Percentiles rank a stretch among this genome's conserved stretches.
phyloP scores from a whole-genome alignment of 2,797 vertebrate species.

The Spinibarbus caldwelli region DNA sequence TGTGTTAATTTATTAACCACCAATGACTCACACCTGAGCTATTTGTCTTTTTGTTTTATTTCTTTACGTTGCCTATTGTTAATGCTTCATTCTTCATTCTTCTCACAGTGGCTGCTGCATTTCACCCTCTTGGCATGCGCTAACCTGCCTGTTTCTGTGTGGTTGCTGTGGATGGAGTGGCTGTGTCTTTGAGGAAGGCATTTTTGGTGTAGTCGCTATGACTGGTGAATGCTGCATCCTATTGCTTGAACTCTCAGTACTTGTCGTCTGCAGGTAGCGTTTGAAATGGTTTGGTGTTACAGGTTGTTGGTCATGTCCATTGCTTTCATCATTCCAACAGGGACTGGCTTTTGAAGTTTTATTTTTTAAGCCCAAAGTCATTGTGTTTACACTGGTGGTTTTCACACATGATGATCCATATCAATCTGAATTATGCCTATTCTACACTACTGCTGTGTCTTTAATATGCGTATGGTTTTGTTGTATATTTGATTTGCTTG shows the following conservation, averaged over 20 bases:
- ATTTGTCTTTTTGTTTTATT: background rate
- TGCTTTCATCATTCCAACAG: background rate
- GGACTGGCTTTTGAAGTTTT: background rate
- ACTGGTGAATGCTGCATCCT: background rate
- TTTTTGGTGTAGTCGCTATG: background rate
- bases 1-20: background rate
- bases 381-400: background rate
- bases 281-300: background rate
- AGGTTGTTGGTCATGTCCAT: background rate
- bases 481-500: background rate
- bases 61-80: background rate
- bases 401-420: background rate
- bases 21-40: background rate
- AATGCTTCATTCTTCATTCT: background rate
- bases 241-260: background rate
- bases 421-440: background rate
- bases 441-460: background rate
- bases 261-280: background rate
- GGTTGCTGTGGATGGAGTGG: background rate
- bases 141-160: background rate
- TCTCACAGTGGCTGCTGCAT: background rate
- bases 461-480: conserved; percentile 2
- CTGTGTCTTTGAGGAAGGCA: background rate
- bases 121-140: background rate
- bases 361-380: too few relatives aligned